Percentiles rank a stretch among this genome's conserved stretches.
Evolutionary conservation across 2,888 invertebrate genomes (phyloP).

Genomic region (Andrena minutula): DNA sequence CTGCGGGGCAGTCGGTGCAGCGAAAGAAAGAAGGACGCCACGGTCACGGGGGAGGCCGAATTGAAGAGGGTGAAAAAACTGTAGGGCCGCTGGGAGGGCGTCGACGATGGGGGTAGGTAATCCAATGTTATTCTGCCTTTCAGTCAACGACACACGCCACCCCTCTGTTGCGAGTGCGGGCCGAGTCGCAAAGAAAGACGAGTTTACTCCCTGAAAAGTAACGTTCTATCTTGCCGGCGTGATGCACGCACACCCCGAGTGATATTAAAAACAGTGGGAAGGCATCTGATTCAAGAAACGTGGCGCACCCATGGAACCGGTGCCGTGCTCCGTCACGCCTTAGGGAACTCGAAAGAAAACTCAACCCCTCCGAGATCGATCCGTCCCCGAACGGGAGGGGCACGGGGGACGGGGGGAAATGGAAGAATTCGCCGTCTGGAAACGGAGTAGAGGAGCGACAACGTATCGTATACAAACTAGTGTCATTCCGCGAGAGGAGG

Average conservation of each 20-base stretch:
- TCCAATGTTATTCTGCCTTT: constrained; percentile 71
- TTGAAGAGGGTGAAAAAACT: constrained; percentile 62
- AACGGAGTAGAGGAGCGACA: background rate
- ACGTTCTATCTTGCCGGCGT: constrained; percentile 3
- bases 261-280: constrained; percentile 7
- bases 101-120: constrained; percentile 57
- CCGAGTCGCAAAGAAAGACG: constrained; percentile 6
- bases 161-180: constrained; percentile 4
- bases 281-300: background rate
- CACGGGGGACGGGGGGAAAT: background rate
- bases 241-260: background rate
- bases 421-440: constrained; percentile 24
- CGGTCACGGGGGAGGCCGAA: constrained; percentile 6
- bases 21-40: constrained; percentile 34
- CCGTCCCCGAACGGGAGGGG: background rate
- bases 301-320: background rate
- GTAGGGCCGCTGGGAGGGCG: constrained; percentile 45
- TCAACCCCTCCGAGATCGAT: constrained; percentile 1
- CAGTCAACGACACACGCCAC: constrained; percentile 60
- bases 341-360: background rate
- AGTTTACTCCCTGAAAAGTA: background rate
- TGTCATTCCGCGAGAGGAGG: constrained; percentile 15
- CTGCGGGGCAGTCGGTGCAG: constrained; percentile 37
- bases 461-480: constrained; percentile 40
- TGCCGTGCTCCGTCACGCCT: background rate